Percentiles rank a stretch among this genome's conserved stretches.
Conservation (phyloP, 2,113 vertebrate genomes). For the Corythoichthys intestinalis region DNA sequence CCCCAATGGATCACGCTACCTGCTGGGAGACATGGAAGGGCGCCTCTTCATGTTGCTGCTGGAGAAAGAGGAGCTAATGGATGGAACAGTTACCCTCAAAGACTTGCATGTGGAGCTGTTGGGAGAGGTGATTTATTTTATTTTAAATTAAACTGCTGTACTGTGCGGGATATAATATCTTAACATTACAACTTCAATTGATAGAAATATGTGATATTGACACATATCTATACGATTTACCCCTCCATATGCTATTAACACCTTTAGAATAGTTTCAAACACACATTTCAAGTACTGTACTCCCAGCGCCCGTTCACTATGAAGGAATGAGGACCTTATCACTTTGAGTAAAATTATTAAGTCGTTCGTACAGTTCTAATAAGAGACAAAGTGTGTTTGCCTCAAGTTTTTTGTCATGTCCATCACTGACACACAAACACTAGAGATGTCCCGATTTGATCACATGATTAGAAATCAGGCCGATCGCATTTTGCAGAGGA, state of each 20-base stretch:
- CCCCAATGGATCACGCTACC: conserved; percentile 91
- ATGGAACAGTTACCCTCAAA: conserved; percentile 87
- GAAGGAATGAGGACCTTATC: background rate
- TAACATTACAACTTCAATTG: background rate
- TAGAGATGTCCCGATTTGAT: background rate
- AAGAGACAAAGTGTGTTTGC: background rate
- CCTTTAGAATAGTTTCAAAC: background rate
- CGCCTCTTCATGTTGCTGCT: conserved; percentile 95
- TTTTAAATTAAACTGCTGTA: background rate
- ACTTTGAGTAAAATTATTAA: background rate
- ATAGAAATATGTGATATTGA: background rate
- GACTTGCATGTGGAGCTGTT: conserved; percentile 94
- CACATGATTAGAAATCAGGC: too few species aligned
- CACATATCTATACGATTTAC: background rate
- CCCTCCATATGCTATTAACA: background rate
- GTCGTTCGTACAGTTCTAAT: background rate
- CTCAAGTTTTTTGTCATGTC: background rate
- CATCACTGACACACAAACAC: background rate
- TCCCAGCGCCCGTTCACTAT: background rate
- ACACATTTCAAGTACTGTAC: background rate
- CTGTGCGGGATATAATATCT: background rate
- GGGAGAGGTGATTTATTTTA: conserved; percentile 80
- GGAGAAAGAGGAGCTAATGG: conserved; percentile 98
- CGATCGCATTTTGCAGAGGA: too few species aligned
- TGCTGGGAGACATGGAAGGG: conserved; percentile 97